Base-by-base conservation (phyloP, 2,113 vertebrate species). In the Brachyhypopomus occidentalis region DNA sequence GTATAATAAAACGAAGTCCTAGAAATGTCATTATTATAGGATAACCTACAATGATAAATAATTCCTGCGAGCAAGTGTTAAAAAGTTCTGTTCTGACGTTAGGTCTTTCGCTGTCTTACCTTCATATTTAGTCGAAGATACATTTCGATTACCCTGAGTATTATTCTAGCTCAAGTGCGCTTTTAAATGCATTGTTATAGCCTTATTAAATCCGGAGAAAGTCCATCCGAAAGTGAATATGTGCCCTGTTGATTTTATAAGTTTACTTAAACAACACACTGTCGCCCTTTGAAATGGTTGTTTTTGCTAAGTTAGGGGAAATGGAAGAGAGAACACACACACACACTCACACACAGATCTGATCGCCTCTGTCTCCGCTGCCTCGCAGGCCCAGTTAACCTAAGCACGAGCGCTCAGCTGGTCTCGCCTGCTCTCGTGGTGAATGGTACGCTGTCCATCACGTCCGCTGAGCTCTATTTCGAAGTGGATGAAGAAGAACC, bases 401-500 rank as follows among this genome's bases (percentile, higher is more conserved):
- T 99, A 82, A 97, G 95, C 91, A 95, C 96, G 36, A 88, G 93
- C 22, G 97, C 95, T 25, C 96, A 98, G 90, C 94, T 99, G 79
- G 95, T 99, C 87, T 95, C 97, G 87, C 97, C 97, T 75, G 96
- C 95, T 0, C 90, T 88, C 14, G 95, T 96, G 72, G 91, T 96
- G 88, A 97, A 92, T 90, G 98, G 98, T 75, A 98, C 95, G 56
- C 94, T 99, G 89, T 99, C 97, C 86, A 92, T 99, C 93, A 99
- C 96, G 79, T 90, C 95, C 86, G 96, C 95, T 41, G 98, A 98
- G 91, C 93, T 99, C 85, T 99, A 95, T 94, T 99, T 99, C 85
- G 97, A 99, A 91, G 97, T 99, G 90, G 97, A 99, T 86, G 98
- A 99, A 91, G 98, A 99, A 79, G 97, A 99, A 77, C 90, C 94